These are phyloP conservation scores for Myiotriccus ornatus DNA, from an alignment of 2,797 vertebrate species.

Conservation along the genomic window DNA sequence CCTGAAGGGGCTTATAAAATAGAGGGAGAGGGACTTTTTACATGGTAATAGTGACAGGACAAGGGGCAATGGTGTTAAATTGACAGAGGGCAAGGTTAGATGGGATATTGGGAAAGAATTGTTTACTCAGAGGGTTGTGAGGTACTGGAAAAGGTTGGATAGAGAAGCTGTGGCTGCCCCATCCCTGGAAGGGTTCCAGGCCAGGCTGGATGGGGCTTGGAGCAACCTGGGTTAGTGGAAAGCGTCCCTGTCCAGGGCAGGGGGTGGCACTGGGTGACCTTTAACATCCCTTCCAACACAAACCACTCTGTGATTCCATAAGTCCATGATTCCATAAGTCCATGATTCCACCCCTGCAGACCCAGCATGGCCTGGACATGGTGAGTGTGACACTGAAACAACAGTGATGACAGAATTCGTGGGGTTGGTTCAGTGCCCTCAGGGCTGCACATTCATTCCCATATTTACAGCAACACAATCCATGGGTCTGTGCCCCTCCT, in stretches of 20 bases:
- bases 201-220: not conserved
- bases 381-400: not conserved
- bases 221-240: not conserved
- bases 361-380: not conserved
- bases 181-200: not conserved
- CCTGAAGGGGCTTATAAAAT: not conserved
- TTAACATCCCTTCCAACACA: not conserved
- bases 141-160: not conserved
- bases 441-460: fast-evolving
- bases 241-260: not conserved
- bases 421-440: not conserved
- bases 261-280: not conserved
- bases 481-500: not conserved
- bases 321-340: not conserved
- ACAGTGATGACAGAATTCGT: fast-evolving
- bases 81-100: not conserved
- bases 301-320: not conserved
- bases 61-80: not conserved
- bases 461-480: fast-evolving
- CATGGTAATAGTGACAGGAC: not conserved
- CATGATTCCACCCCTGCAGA: not conserved
- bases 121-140: not conserved
- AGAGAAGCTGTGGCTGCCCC: not conserved
- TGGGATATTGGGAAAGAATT: not conserved
- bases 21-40: not conserved